phyloP scores from a whole-genome alignment of 2,797 vertebrate species.

The Rhynchotus rufescens region DNA sequence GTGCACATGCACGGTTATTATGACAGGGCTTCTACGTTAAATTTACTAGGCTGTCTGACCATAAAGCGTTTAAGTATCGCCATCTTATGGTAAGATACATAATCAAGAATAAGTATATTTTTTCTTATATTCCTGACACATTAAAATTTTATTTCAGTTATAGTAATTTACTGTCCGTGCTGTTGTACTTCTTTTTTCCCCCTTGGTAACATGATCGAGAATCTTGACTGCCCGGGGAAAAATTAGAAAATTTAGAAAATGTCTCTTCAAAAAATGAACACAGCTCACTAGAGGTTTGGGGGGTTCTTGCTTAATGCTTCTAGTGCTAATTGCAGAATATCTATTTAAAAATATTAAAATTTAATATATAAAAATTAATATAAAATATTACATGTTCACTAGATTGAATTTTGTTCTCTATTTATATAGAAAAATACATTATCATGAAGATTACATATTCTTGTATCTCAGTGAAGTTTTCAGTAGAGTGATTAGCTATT shows the following conservation, averaged over 20 bases:
- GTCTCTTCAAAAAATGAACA: slow-evolving; percentile 12
- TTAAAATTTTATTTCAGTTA: not conserved
- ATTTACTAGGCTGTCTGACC: not conserved
- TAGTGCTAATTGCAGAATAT: slow-evolving; percentile 3
- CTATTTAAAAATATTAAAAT: slow-evolving; percentile 38
- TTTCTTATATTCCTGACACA: not conserved
- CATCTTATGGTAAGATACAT: slow-evolving; percentile 65
- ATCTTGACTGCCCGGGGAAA: slow-evolving; percentile 19
- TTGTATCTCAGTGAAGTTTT: slow-evolving; percentile 22
- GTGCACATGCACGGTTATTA: not conserved
- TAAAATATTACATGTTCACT: not conserved
- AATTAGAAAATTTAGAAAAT: no score
- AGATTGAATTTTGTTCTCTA: slow-evolving; percentile 49
- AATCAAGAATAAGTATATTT: slow-evolving; percentile 22
- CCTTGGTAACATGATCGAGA: not conserved
- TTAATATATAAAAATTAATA: not conserved
- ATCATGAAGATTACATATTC: not conserved
- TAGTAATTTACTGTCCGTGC: not conserved
- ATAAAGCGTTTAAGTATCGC: slow-evolving; percentile 52
- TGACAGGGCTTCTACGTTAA: not conserved
- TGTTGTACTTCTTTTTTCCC: not conserved
- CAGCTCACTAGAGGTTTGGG: not conserved
- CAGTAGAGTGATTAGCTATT: not conserved
- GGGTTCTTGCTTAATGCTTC: slow-evolving; percentile 37
- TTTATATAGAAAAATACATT: slow-evolving; percentile 34